phyloP scores from a whole-genome alignment of 2,797 vertebrate species.

The Urosaurus nigricauda region DNA sequence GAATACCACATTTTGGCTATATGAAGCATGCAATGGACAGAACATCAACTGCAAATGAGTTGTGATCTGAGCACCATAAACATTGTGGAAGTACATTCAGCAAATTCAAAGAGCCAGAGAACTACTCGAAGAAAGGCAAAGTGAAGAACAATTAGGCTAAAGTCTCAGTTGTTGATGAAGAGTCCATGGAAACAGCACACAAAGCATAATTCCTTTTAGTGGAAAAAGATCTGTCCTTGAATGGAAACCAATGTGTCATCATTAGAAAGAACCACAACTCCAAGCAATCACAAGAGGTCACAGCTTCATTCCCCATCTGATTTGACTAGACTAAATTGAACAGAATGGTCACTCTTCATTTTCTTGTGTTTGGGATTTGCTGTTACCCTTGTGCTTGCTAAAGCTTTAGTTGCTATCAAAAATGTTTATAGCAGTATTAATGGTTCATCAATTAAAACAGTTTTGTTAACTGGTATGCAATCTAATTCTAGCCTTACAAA shows the following conservation, averaged over 20 bases:
- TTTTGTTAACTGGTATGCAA: constrained; percentile 8
- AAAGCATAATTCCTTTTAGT: constrained; percentile 85
- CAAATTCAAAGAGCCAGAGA: too few relatives aligned
- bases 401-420: constrained; percentile 79
- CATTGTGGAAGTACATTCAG: too few relatives aligned
- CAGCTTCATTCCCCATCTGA: constrained; percentile 33
- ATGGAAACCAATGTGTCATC: constrained; percentile 62
- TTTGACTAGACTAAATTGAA: constrained; percentile 34
- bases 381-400: constrained; percentile 68
- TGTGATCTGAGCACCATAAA: too few relatives aligned
- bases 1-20: too few relatives aligned
- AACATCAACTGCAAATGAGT: too few relatives aligned
- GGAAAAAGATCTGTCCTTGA: constrained; percentile 90
- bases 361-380: not conserved
- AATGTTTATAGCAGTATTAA: constrained; percentile 80
- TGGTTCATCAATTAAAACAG: constrained; percentile 83
- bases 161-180: constrained; percentile 17
- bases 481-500: constrained; percentile 33
- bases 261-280: constrained; percentile 49
- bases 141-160: too few relatives aligned
- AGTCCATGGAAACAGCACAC: constrained; percentile 71
- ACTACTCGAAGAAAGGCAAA: too few relatives aligned
- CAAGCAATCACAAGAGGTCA: constrained; percentile 37
- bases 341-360: not conserved
- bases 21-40: too few relatives aligned